Percentiles rank a stretch among this genome's conserved stretches.
Evolutionary conservation across 2,113 vertebrate species (phyloP).

Genomic region (Menura novaehollandiae): DNA sequence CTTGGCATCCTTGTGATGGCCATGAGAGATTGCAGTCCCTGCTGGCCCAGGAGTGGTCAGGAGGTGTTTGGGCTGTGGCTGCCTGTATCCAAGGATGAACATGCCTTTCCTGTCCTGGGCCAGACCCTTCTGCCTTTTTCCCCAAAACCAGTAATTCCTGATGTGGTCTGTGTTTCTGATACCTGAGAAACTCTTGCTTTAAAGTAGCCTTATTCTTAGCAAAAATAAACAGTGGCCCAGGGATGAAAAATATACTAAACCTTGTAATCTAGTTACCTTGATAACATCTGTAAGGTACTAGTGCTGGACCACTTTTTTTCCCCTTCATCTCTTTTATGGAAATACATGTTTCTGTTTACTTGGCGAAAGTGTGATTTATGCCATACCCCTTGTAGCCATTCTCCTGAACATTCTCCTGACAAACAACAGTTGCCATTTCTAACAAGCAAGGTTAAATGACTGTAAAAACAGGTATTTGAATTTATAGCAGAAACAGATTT

Average conservation of each 20-base stretch:
- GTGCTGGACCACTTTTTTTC: constrained; percentile 17
- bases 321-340: constrained; percentile 12
- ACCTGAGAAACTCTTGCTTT: neutral
- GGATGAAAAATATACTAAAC: constrained; percentile 49
- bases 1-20: fast-evolving
- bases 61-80: neutral
- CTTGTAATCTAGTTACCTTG: constrained; percentile 67
- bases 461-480: neutral
- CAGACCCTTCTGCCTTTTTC: neutral
- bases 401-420: neutral
- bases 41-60: fast-evolving
- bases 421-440: neutral
- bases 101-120: neutral
- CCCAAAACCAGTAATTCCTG: neutral
- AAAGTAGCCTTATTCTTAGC: neutral
- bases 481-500: neutral
- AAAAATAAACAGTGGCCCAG: constrained; percentile 27
- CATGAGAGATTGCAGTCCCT: neutral
- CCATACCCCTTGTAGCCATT: neutral
- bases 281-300: constrained; percentile 63
- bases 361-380: neutral
- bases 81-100: fast-evolving
- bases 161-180: neutral
- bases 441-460: neutral
- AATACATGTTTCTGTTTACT: constrained; percentile 30